Evolutionary conservation across 1,140 invertebrate genomes (phyloP).

Genomic region (Diabrotica undecimpunctata): DNA sequence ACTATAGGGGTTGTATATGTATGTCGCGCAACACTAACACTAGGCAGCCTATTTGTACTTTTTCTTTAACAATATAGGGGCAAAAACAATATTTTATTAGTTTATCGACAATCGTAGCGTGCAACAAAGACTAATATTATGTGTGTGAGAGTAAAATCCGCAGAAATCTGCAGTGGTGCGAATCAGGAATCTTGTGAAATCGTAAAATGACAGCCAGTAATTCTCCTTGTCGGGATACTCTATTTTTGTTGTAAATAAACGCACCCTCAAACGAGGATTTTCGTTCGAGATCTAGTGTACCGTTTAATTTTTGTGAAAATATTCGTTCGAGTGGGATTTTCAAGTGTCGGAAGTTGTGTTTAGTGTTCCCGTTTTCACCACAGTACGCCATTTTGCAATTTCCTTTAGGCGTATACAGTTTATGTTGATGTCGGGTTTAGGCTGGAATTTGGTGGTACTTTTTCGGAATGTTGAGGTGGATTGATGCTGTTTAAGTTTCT

Average conservation of each 20-base stretch:
- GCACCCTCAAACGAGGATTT: not conserved
- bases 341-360: constrained; percentile 6
- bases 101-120: not conserved
- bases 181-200: not conserved
- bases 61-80: constrained; percentile 20
- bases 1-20: constrained; percentile 27
- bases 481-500: constrained; percentile 6
- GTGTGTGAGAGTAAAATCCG: not conserved
- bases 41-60: constrained; percentile 27
- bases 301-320: no score
- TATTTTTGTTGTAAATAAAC: not conserved
- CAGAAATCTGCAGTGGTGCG: not conserved
- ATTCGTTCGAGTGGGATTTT: not conserved
- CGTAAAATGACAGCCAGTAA: constrained; percentile 4
- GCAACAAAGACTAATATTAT: not conserved
- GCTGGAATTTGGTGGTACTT: not conserved
- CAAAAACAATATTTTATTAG: constrained; percentile 11
- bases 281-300: no score
- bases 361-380: constrained; percentile 14
- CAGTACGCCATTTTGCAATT: constrained; percentile 32
- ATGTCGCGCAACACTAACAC: constrained; percentile 30
- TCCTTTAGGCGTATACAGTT: constrained; percentile 32
- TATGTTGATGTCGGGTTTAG: constrained; percentile 5
- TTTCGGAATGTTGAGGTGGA: constrained; percentile 4
- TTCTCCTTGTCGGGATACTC: not conserved